phyloP scores from a whole-genome alignment of 2,888 invertebrate genomes.

The Trissolcus brochymenae region DNA sequence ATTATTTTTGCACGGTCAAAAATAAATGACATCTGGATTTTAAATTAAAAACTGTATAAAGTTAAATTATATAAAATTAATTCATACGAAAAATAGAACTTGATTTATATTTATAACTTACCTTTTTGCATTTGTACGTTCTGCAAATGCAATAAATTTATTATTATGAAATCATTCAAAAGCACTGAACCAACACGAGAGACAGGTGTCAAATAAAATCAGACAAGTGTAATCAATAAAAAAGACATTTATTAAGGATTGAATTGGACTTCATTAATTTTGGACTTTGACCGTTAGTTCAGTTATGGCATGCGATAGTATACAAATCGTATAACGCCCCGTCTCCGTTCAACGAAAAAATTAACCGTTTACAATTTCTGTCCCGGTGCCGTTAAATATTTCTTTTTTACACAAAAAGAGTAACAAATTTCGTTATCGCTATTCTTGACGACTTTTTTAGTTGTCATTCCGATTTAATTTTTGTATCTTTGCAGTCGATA shows the following conservation, averaged over 20 bases:
- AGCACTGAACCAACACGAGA: neutral
- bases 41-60: too few relatives aligned
- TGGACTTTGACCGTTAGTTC: slow-evolving; percentile 41
- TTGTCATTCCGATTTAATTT: neutral
- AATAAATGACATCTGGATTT: too few relatives aligned
- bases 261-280: slow-evolving; percentile 52
- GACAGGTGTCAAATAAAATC: slow-evolving; percentile 29
- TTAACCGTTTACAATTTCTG: slow-evolving; percentile 7
- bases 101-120: too few relatives aligned
- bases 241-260: slow-evolving; percentile 56
- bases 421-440: neutral
- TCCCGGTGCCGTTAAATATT: slow-evolving; percentile 10
- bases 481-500: slow-evolving; percentile 14
- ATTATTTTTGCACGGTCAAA: too few relatives aligned
- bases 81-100: too few relatives aligned
- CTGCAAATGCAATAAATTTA: too few relatives aligned
- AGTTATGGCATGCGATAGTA: slow-evolving; percentile 50
- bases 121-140: too few relatives aligned
- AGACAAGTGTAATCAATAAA: slow-evolving; percentile 47
- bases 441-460: neutral
- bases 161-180: too few relatives aligned
- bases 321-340: slow-evolving; percentile 42
- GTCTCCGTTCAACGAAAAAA: slow-evolving; percentile 12
- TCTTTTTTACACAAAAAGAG: slow-evolving; percentile 3
- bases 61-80: too few relatives aligned